Base-by-base conservation (phyloP, 2,113 vertebrate genomes). In the Leptocoma aspasia region DNA sequence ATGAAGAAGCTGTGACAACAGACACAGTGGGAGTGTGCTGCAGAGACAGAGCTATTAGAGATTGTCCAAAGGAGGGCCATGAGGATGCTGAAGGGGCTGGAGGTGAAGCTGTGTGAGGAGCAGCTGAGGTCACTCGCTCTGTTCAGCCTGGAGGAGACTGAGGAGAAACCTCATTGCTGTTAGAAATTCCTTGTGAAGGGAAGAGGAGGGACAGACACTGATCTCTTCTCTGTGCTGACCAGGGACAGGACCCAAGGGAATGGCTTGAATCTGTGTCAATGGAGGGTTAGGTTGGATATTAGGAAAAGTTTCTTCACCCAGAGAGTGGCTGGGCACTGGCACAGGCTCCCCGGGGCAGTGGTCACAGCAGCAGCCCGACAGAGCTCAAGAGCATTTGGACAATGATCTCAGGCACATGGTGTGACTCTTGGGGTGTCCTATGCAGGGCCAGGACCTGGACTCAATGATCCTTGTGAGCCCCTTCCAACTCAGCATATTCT, bases 31-130 rank as follows among this genome's bases (percentile, higher is more conserved):
- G 49, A 64, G 10, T 3, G 10, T 2, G 13, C 26, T 92, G 59
- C 33, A 73, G 28, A 26, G 50, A 56, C 35, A 64, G 1, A 52
- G 27, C 15, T 33, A 6, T 10, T 15, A 10, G 24, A 33, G 52
- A n/a, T 9, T 2, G 12, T 19, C 54, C 65, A 20, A 30, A 82
- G 30, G 31, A 50, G 19, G 7, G 45, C 35, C 22, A 4, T 2
- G 4, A 45, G 5, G 41, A 45, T 33, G 49, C 9, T 14, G n/a
- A 54, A 39, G 39, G 39, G 17, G 4, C 14, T 47, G 4, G 23
- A 45, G 22, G 18, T 2, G 28, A 33, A 54, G 22, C 7, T 0
- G 0, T 9, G 6, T 33, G 68, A 83, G 68, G 13, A 44, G 9
- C 1, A 1, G 14, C 18, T 54, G 41, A 22, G 49, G 41, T 23